phyloP scores from a whole-genome alignment of 2,113 vertebrate species.

The Hypocryptadius cinnamomeus region DNA sequence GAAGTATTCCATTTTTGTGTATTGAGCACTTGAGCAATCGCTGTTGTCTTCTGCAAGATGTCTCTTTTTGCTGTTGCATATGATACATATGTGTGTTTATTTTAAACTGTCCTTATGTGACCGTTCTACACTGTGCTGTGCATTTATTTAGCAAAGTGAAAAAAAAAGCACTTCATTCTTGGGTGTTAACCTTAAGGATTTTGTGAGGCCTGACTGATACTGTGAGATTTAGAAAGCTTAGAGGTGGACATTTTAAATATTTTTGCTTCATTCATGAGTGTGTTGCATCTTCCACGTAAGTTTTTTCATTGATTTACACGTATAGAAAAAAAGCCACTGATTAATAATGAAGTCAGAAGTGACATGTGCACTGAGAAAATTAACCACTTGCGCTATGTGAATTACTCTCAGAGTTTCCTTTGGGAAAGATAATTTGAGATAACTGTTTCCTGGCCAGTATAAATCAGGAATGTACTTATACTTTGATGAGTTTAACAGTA shows the following conservation, averaged over 20 bases:
- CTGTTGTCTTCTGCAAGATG: neutral
- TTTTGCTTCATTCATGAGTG: neutral
- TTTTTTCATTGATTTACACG: neutral
- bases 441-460: neutral
- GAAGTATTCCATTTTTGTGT: neutral
- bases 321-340: neutral
- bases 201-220: neutral
- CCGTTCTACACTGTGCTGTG: neutral
- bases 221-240: neutral
- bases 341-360: neutral
- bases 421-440: neutral
- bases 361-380: neutral
- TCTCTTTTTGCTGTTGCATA: neutral
- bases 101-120: neutral
- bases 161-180: neutral
- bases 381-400: neutral
- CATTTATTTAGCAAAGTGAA: neutral
- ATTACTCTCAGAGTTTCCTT: neutral
- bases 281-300: neutral
- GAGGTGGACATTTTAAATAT: neutral
- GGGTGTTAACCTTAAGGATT: neutral
- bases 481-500: neutral
- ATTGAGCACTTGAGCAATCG: neutral
- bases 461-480: neutral
- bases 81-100: neutral